Evolutionary conservation across 2,797 vertebrate genomes (phyloP).

Genomic region (Pantherophis vulpinus): DNA sequence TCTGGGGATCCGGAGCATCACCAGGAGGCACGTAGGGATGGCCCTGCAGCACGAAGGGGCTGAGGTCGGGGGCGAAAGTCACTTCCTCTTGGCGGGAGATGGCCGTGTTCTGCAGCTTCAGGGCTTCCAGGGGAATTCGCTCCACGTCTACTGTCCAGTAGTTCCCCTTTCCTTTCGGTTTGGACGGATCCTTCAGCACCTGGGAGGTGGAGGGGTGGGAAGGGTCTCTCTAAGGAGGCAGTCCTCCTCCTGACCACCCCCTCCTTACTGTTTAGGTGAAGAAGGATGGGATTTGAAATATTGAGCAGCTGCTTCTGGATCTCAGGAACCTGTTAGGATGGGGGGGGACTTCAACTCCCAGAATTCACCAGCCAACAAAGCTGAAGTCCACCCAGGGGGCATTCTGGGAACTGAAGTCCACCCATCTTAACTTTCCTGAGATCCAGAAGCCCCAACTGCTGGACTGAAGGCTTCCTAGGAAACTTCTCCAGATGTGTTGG

Average conservation of each 20-base stretch:
- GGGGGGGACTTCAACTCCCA: no score
- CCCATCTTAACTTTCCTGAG: background rate
- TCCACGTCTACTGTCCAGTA: conserved; percentile 84
- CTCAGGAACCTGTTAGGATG: no score
- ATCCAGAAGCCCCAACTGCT: background rate
- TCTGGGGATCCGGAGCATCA: background rate
- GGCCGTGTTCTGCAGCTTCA: conserved; percentile 83
- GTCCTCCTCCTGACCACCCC: background rate
- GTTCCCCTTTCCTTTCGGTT: conserved; percentile 84
- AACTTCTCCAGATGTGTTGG: background rate
- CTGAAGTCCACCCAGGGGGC: no score
- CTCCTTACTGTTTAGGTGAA: background rate
- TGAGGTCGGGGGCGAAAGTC: conserved; percentile 81
- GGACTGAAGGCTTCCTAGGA: background rate
- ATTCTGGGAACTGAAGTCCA: background rate
- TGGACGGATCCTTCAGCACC: conserved; percentile 82
- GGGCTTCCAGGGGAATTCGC: conserved; percentile 79
- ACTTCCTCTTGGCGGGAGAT: conserved; percentile 78
- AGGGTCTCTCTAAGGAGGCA: background rate
- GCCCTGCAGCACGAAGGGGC: conserved; percentile 83
- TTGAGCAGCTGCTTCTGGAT: no score
- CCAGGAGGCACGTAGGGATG: conserved; percentile 33
- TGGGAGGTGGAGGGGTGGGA: conserved; percentile 29
- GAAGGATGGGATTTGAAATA: background rate
- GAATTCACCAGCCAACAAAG: no score